Evolutionary conservation across 2,888 invertebrate genomes (phyloP), one percentile per base, ranked within the genome.

Genomic region (Dendrolimus houi): DNA sequence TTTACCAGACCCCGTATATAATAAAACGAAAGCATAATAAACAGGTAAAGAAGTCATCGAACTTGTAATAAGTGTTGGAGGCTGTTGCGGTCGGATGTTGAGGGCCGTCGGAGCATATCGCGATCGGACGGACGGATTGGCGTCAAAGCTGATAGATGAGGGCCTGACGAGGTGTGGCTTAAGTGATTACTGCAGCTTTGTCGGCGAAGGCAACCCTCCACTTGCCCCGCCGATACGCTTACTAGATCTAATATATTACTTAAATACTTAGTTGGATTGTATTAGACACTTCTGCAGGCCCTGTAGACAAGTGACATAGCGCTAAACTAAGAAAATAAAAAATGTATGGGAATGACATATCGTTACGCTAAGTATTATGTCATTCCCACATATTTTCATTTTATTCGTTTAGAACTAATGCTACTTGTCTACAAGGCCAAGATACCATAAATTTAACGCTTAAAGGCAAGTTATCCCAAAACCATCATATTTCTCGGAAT

Each of bases 171-270:
- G 86, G 86, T 71, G 85, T 74, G 87, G 82, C 80, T 77, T 86
- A 87, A 88, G 89, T 88, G 87, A 88, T 88, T 88, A 87, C 85
- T 87, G 85, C 87, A 85, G 87, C 82, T 77, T 77, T 80, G 73
- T 64, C 68, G 65, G 64, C 66, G 68, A 71, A 64, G 67, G 12
- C 12, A 12, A 47, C 47, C 47, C 12, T 47, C 47, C 47, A 10
- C 62, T 67, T 67, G 64, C 64, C 64, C 56, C 71, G 64, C 56
- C 71, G 64, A 64, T 64, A 62, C 60, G 60, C 64, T 59, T 65
- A 62, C 64, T 72, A 72, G 9, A 29, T 29, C 0, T 6, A 29
- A 3, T 29, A 6, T 29, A 29, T 29, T 29, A 29, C 47, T 47
- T 8, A 9, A 9, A 47, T 47, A 47, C 47, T 47, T 47, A 47